Conservation (phyloP, 2,888 invertebrate genomes). For the Netelia melanura region DNA sequence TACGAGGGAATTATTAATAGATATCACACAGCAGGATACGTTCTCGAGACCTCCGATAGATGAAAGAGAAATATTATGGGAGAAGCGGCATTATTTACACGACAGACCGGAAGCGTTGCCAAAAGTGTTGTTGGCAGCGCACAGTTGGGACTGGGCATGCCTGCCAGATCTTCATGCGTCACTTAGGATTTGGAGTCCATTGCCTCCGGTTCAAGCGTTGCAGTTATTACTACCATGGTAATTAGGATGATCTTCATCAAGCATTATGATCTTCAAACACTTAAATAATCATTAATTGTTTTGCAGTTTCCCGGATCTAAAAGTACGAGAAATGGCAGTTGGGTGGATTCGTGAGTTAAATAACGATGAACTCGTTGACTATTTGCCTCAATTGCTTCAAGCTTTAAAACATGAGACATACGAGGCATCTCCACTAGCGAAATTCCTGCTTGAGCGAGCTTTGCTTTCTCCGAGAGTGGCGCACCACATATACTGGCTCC, state of each 20-base stretch:
- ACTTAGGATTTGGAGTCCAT: slow-evolving; percentile 94
- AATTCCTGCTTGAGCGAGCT: slow-evolving; percentile 93
- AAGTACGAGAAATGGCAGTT: slow-evolving; percentile 94
- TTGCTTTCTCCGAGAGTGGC: slow-evolving; percentile 95
- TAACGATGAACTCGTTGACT: slow-evolving; percentile 95
- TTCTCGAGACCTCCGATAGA: slow-evolving; percentile 90
- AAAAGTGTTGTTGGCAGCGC: slow-evolving; percentile 94
- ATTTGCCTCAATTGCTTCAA: slow-evolving; percentile 97
- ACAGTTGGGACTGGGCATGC: slow-evolving; percentile 96
- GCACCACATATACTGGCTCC: slow-evolving; percentile 97
- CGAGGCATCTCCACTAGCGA: slow-evolving; percentile 94
- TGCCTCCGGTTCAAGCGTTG: slow-evolving; percentile 95
- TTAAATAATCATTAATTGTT: slow-evolving; percentile 22
- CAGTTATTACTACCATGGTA: slow-evolving; percentile 96
- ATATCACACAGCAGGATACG: slow-evolving; percentile 91
- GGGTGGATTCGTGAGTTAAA: slow-evolving; percentile 92
- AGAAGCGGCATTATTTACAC: slow-evolving; percentile 95
- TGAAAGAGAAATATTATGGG: slow-evolving; percentile 95
- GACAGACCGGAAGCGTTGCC: slow-evolving; percentile 94
- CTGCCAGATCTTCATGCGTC: slow-evolving; percentile 94
- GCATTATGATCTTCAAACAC: not conserved
- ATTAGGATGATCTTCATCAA: not conserved
- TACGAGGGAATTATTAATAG: slow-evolving; percentile 90
- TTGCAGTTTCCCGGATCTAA: slow-evolving; percentile 94
- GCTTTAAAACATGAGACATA: slow-evolving; percentile 96